Evolutionary conservation across 2,888 invertebrate genomes (phyloP).

Genomic region (Lepidocyrtinus sp.): DNA sequence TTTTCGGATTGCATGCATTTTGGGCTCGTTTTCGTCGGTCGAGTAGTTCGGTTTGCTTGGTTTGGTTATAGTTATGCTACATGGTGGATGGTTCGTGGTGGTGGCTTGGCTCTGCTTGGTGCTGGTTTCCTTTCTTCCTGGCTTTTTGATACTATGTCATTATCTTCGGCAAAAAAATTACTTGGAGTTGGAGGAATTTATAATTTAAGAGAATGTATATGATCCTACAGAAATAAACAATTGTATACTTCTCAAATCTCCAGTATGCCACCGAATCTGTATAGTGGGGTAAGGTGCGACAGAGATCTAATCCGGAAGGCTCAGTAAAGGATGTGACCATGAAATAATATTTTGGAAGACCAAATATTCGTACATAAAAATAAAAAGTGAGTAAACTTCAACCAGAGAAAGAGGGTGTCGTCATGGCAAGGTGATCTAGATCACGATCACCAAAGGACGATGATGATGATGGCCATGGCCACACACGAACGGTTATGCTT

Average conservation of each 20-base stretch:
- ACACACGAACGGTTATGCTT: slow-evolving; percentile 58
- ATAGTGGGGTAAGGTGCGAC: background rate
- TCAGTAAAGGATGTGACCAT: too few relatives aligned
- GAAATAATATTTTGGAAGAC: too few relatives aligned
- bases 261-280: too few relatives aligned
- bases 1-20: background rate
- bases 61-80: slow-evolving; percentile 41
- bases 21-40: slow-evolving; percentile 49
- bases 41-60: slow-evolving; percentile 54
- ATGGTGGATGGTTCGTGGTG: background rate
- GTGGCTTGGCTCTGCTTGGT: background rate
- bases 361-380: too few relatives aligned
- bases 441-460: too few relatives aligned
- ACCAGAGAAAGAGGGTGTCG: too few relatives aligned
- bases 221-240: too few relatives aligned
- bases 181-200: background rate
- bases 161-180: too few relatives aligned
- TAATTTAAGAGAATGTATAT: background rate
- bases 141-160: too few relatives aligned
- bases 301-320: too few relatives aligned
- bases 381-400: too few relatives aligned
- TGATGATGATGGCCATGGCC: slow-evolving; percentile 49
- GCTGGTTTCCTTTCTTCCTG: too few relatives aligned
- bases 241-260: background rate
- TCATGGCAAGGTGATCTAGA: background rate